Evolutionary conservation across 2,888 invertebrate genomes (phyloP).

Genomic region (Neoascia interrupta): DNA sequence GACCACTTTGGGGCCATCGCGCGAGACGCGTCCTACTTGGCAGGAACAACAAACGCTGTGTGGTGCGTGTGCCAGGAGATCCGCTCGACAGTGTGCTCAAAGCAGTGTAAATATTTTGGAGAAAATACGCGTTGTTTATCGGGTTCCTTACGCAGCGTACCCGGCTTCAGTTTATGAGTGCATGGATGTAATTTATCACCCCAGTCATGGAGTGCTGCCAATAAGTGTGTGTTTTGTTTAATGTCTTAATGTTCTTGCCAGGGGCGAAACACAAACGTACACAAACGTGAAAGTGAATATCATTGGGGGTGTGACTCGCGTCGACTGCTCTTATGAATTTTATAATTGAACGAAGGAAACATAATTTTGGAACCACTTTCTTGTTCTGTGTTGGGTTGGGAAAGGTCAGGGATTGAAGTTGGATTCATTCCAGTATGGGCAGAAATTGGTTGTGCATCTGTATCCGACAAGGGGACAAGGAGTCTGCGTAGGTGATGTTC

Average conservation of each 20-base stretch:
- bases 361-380: slow-evolving; percentile 42
- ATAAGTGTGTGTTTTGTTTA: slow-evolving; percentile 59
- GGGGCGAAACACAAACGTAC: no score
- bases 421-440: slow-evolving; percentile 58
- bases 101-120: slow-evolving; percentile 56
- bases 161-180: slow-evolving; percentile 34
- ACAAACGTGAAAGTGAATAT: slow-evolving; percentile 28
- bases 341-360: slow-evolving; percentile 20
- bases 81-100: slow-evolving; percentile 5
- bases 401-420: slow-evolving; percentile 61
- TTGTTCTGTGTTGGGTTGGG: slow-evolving; percentile 49
- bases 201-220: slow-evolving; percentile 63
- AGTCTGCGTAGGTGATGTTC: slow-evolving; percentile 14
- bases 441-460: slow-evolving; percentile 20
- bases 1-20: slow-evolving; percentile 29
- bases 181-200: slow-evolving; percentile 63
- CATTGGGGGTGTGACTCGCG: slow-evolving; percentile 57
- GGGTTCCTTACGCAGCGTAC: slow-evolving; percentile 41
- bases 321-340: slow-evolving; percentile 1
- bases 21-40: slow-evolving; percentile 62
- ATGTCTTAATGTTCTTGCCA: slow-evolving; percentile 36
- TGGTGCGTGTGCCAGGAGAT: slow-evolving; percentile 53
- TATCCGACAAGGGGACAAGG: slow-evolving; percentile 1
- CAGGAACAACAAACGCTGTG: slow-evolving; percentile 55
- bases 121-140: slow-evolving; percentile 40